A percentile compares a stretch with the other conserved stretches of the same genome.
Conservation (phyloP, 2,888 invertebrate genomes). For the Callinectes sapidus region DNA sequence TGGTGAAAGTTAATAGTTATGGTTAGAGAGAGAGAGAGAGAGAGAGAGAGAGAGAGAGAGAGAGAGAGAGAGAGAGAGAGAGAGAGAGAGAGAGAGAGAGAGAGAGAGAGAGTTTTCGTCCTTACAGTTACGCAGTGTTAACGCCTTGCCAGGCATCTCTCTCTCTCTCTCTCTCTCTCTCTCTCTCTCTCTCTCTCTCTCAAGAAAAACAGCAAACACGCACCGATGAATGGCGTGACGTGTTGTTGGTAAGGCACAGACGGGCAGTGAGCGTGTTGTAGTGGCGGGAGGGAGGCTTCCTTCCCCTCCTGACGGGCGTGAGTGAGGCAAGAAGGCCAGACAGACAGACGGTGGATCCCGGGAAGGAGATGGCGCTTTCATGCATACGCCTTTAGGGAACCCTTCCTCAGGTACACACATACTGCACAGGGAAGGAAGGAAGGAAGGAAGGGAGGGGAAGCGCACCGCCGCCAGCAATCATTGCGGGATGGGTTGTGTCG, state of each 20-base stretch:
- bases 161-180: too few relatives aligned
- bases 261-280: not conserved
- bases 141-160: not conserved
- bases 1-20: not conserved
- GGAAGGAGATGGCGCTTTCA: not conserved
- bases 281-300: not conserved
- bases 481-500: not conserved
- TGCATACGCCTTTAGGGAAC: not conserved
- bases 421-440: too few relatives aligned
- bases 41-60: conserved; percentile 25
- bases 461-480: not conserved
- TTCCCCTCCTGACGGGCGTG: not conserved
- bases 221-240: not conserved
- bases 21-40: not conserved
- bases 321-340: not conserved
- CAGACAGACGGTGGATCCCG: not conserved
- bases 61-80: conserved; percentile 25
- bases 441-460: not conserved
- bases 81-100: conserved; percentile 25
- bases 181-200: not conserved
- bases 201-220: not conserved
- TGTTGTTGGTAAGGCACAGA: not conserved
- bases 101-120: not conserved
- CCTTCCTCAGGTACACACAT: not conserved
- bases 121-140: not conserved